Conservation (phyloP, 2,888 invertebrate species). For the Synanthedon formicaeformis region DNA sequence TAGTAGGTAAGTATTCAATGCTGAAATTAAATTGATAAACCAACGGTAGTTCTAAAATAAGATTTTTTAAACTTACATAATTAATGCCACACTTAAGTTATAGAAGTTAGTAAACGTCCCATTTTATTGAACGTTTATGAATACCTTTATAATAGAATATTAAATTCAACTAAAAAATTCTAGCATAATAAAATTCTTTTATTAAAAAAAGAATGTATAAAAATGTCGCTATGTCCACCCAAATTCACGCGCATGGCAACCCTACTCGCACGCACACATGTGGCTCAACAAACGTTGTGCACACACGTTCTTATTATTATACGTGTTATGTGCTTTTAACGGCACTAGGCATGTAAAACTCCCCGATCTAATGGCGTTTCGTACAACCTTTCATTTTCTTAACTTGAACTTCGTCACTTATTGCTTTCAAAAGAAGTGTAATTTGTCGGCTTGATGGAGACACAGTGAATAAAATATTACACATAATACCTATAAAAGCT, state of each 20-base stretch:
- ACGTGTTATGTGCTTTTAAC: constrained; percentile 55
- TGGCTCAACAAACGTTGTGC: constrained; percentile 4
- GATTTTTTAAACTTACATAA: too few species aligned
- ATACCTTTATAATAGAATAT: too few species aligned
- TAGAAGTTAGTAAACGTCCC: too few species aligned
- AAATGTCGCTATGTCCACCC: constrained; percentile 5
- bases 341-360: constrained; percentile 38
- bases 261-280: constrained; percentile 9
- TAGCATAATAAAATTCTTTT: too few species aligned
- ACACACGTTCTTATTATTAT: constrained; percentile 26
- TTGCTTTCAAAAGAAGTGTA: constrained; percentile 38
- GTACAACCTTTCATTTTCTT: constrained; percentile 51
- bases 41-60: too few species aligned
- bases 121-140: too few species aligned
- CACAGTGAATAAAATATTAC: constrained; percentile 38
- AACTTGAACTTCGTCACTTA: constrained; percentile 36
- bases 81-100: too few species aligned
- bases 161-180: too few species aligned
- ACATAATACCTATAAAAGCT: neutral
- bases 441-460: constrained; percentile 29
- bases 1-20: too few species aligned
- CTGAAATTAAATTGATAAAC: too few species aligned
- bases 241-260: constrained; percentile 4
- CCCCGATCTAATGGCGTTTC: constrained; percentile 48
- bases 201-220: too few species aligned